Evolutionary conservation across 1,140 invertebrate species (phyloP).

Genomic region (Magallana angulata): DNA sequence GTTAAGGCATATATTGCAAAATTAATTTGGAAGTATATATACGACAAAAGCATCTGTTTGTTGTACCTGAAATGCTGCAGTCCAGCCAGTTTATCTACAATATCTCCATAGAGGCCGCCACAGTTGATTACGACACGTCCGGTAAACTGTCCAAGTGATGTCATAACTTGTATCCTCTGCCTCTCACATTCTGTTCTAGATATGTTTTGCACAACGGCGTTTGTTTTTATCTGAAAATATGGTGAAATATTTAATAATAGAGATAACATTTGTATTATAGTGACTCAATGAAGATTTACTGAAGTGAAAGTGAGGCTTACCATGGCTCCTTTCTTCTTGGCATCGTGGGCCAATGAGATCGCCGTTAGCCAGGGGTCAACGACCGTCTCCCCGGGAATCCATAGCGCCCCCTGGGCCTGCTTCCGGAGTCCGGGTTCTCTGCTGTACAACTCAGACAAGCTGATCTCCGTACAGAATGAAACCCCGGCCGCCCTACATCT

Average conservation of each 20-base stretch:
- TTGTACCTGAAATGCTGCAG: conserved; percentile 64
- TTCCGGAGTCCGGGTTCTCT: conserved; percentile 62
- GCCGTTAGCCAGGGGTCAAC: conserved; percentile 68
- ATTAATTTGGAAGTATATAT: no score
- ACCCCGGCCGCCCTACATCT: conserved; percentile 48
- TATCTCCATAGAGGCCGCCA: conserved; percentile 72
- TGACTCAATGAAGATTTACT: no score
- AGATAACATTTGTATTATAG: background rate
- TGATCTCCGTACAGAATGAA: conserved; percentile 47
- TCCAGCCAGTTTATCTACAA: conserved; percentile 66
- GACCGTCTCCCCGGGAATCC: conserved; percentile 68
- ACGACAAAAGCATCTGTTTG: no score
- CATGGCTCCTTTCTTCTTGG: conserved; percentile 61
- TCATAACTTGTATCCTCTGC: background rate
- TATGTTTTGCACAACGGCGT: background rate
- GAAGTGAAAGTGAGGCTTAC: conserved; percentile 27
- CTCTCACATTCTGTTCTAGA: background rate
- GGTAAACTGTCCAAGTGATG: background rate
- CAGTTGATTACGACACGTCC: conserved; percentile 65
- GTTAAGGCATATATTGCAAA: no score
- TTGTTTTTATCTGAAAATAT: background rate
- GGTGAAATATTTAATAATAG: background rate
- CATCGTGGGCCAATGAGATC: conserved; percentile 62
- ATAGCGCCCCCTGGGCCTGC: conserved; percentile 60
- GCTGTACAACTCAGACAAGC: conserved; percentile 59